Conservation (phyloP, 2,888 invertebrate genomes). For the Tenthredo notha region DNA sequence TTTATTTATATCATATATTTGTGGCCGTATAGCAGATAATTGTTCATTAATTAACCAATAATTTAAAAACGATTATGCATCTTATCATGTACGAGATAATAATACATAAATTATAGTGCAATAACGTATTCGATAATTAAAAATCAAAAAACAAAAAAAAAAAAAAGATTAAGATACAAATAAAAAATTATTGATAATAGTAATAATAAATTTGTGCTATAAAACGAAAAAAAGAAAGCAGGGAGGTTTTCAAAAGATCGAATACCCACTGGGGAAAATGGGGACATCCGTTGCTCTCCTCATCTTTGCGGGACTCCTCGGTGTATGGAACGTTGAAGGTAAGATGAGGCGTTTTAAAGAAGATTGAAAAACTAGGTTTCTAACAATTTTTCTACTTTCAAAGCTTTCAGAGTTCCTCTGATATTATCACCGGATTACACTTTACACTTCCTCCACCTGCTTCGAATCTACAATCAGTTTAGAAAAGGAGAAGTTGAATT, state of each 20-base stretch:
- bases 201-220: background rate
- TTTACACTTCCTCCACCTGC: background rate
- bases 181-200: background rate
- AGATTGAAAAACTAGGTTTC: background rate
- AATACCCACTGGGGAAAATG: conserved; percentile 11
- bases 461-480: background rate
- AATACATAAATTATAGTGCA: conserved; percentile 3
- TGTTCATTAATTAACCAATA: too few relatives aligned
- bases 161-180: background rate
- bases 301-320: conserved; percentile 19
- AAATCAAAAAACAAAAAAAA: too few relatives aligned
- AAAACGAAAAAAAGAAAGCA: background rate
- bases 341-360: conserved; percentile 7
- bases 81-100: background rate
- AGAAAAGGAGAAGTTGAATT: background rate
- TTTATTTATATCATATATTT: background rate
- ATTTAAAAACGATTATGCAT: background rate
- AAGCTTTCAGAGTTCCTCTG: background rate
- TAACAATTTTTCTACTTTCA: background rate
- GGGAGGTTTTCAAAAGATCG: background rate
- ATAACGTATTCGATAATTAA: background rate
- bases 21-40: too few relatives aligned
- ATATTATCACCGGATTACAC: background rate
- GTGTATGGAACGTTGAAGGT: conserved; percentile 15
- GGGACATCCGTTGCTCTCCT: conserved; percentile 18